Evolutionary conservation across 2,888 invertebrate genomes (phyloP), one percentile per base, ranked within the genome.

Genomic region (Brenthis hecate): DNA sequence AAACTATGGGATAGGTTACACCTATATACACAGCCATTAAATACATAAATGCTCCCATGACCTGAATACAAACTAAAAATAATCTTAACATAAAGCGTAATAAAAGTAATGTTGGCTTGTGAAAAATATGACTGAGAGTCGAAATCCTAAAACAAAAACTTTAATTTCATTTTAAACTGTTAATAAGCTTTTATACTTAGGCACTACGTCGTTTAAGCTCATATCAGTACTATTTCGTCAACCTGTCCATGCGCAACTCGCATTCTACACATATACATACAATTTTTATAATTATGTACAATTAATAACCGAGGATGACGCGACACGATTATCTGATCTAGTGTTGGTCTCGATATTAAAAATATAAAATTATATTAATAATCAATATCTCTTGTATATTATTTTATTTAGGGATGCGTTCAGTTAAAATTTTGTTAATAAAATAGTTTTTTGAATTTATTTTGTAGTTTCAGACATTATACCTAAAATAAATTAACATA

Each of bases 141-240:
- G 14, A 50, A 61, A 55, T 8, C 60, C 51, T n/a, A 66, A 13
- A 54, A 16, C 16, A 47, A 47, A 71, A 63, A 57, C 80, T 78
- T 72, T 83, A 81, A 83, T 82, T 83, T 73, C 64, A 70, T 61
- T 65, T 57, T 66, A 72, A 69, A 69, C 83, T 88, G 87, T 86
- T 83, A 84, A 86, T 82, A 91, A 92, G 92, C 92, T 89, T 89
- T 88, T 89, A 90, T 88, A 93, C 92, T 94, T 94, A 94, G 94
- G 94, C 94, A 94, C 94, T 94, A 94, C 94, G 87, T 93, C 91
- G 85, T 91, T 88, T 94, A 94, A 94, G 94, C 94, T 94, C 94
- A 93, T 94, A 93, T 94, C 94, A 94, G 94, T 93, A 93, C 93
- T 93, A 93, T 89, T 87, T 84, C 88, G 85, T 89, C 84, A 81